Evolutionary conservation across 2,888 invertebrate genomes (phyloP), one percentile per base, ranked within the genome.

Genomic region (Cephus pulcher): DNA sequence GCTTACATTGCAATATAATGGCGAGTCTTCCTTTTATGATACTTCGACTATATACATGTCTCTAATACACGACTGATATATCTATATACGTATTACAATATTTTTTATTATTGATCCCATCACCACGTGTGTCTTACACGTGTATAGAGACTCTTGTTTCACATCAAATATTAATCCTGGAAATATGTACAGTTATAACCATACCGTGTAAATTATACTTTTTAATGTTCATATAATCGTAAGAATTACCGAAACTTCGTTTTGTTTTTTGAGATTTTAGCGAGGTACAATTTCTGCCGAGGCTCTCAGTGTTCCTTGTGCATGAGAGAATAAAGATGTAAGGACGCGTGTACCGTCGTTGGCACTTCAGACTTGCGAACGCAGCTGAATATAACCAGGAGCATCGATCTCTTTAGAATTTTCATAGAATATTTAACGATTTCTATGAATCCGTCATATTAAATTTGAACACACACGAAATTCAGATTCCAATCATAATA

Each of bases 1-100:
- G 86, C 83, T 86, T 85, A 86, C 86, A 83, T 80, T 75, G 84
- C 83, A 83, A 82, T 85, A 56, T 56, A 85, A 82, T 82, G 78
- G 78, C 76, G 74, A 74, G 34, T 80, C 75, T 75, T 85, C 82
- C 84, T 85, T 85, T 84, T 82, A 84, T 79, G 79, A 79, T 76
- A 77, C 75, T 75, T 68, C 69, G 68, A 37, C 9, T 23, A 56
- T 56, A 56, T 6, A 56, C 15, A 6, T 56, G 56, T 23, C 0
- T 56, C 56, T 56, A 1, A 56, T 56, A 23, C 23, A 23, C 0
- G 23, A 56, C 23, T 23, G 23, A 23, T 23, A 56, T 40, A 40
- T 40, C 12, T 37, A 37, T 40, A 40, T 56, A 56, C 23, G 6
- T 56, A 56, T 56, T 56, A 56, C 2, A 56, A 56, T 56, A 56